These are phyloP conservation scores for Oxystoma pomonae DNA, from an alignment of 2,888 invertebrate genomes.

Conservation along the genomic window DNA sequence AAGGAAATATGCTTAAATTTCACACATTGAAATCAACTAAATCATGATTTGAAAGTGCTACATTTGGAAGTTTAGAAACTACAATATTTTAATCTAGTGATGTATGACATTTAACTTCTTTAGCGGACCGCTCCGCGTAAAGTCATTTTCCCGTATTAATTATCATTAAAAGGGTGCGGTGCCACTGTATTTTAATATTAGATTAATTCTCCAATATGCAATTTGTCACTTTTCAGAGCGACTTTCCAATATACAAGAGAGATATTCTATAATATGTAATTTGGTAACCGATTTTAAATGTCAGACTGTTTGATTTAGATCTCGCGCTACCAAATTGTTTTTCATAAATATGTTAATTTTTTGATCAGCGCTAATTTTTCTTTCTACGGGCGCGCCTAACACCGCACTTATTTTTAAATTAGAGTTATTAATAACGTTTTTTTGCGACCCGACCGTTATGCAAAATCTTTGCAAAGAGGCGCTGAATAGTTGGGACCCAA, in stretches of 20 bases:
- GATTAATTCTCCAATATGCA: not conserved
- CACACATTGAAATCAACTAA: no score
- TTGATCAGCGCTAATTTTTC: not conserved
- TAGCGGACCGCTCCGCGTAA: not conserved
- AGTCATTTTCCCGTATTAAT: not conserved
- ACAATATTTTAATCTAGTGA: not conserved
- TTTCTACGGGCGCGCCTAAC: not conserved
- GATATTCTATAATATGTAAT: constrained; percentile 37
- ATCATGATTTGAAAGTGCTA: not conserved
- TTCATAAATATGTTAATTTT: constrained; percentile 25
- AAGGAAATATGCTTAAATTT: no score
- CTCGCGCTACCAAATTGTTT: constrained; percentile 30
- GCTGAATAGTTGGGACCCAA: no score
- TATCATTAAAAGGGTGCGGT: not conserved
- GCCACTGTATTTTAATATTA: not conserved
- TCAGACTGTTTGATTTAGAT: constrained; percentile 24
- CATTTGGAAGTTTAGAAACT: not conserved
- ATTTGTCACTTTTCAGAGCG: not conserved
- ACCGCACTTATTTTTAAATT: not conserved
- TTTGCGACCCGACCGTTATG: no score
- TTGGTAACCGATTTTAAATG: constrained; percentile 40
- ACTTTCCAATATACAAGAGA: constrained; percentile 43
- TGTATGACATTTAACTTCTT: not conserved
- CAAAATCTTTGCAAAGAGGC: no score
- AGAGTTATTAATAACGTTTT: not conserved